Base-by-base conservation (phyloP, 2,113 vertebrate species). In the Nesoenas mayeri region DNA sequence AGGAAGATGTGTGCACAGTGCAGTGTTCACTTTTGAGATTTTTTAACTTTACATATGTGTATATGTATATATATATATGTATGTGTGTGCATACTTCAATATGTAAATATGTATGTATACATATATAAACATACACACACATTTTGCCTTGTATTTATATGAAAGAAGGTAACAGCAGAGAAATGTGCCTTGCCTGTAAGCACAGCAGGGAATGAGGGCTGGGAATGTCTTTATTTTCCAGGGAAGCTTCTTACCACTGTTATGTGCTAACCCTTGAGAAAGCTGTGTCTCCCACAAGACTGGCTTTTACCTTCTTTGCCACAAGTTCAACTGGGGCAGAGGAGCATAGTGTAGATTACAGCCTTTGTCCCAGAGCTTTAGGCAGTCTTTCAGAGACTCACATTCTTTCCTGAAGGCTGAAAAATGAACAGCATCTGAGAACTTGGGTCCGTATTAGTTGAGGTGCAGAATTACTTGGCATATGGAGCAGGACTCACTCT, bases 261-360 rank as follows among this genome's bases (percentile, higher is more conserved):
- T 85, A 88, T 77, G 56, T 51, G 51, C 31, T 78, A 94, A 62
- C 9, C 28, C 14, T 54, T 47, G 31, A 66, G 48, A 71, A 79
- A 61, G 12, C 25, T 5, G 2, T 20, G 18, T 8, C 15, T 48
- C 38, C 12, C 22, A 38, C 7, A 44, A 44, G 57, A 50, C 12
- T 19, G 16, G 1, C 1, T 44, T 91, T 94, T 74, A 28, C 15
- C 26, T 78, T 47, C 6, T 4, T 11, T 58, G 10, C 2, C 0
- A 6, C 9, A 57, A 91, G 25, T 73, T 57, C 6, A n/a, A 22
- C 18, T 50, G 32, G 54, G 40, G 15, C 4, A 2, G 21, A 71
- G 51, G 11, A 86, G 32, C 0, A 0, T 22, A 57, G 8, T 1
- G 4, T 8, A 50, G 19, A n/a, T 67, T 22, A 8, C 48, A 69